These are phyloP conservation scores for Ascaphus truei DNA, from an alignment of 2,113 vertebrate genomes.

Conservation along the genomic window DNA sequence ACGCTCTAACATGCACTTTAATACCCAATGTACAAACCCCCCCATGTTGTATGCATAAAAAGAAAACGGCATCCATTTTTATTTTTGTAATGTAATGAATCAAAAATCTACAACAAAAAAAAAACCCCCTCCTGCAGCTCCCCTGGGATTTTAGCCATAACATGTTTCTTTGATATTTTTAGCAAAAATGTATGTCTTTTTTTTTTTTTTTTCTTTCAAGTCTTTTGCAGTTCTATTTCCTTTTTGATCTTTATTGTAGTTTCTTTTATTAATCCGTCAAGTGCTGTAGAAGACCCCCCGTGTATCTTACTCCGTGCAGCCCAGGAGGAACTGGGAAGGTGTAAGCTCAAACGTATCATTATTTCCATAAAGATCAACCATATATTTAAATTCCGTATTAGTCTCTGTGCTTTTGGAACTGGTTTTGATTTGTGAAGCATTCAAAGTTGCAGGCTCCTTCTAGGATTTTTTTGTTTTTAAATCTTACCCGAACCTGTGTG, in stretches of 20 bases:
- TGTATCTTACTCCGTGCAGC: too few relatives aligned
- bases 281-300: too few relatives aligned
- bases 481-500: too few relatives aligned
- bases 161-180: not conserved
- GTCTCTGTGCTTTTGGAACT: too few relatives aligned
- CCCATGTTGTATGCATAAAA: slow-evolving; percentile 17
- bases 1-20: slow-evolving; percentile 22
- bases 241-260: not conserved
- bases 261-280: too few relatives aligned
- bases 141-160: not conserved
- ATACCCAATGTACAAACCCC: not conserved
- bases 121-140: not conserved
- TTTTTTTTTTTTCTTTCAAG: not conserved
- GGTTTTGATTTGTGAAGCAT: too few relatives aligned
- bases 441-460: too few relatives aligned
- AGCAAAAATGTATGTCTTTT: not conserved
- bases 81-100: slow-evolving; percentile 60
- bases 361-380: too few relatives aligned
- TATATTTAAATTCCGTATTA: too few relatives aligned
- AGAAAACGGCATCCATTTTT: slow-evolving; percentile 43
- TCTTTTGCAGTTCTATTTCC: not conserved
- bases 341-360: too few relatives aligned
- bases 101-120: slow-evolving; percentile 5
- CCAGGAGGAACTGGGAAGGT: too few relatives aligned
- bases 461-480: too few relatives aligned